These are phyloP conservation scores for Stenchaetothrips biformis DNA, from an alignment of 2,888 invertebrate genomes.

Conservation along the genomic window DNA sequence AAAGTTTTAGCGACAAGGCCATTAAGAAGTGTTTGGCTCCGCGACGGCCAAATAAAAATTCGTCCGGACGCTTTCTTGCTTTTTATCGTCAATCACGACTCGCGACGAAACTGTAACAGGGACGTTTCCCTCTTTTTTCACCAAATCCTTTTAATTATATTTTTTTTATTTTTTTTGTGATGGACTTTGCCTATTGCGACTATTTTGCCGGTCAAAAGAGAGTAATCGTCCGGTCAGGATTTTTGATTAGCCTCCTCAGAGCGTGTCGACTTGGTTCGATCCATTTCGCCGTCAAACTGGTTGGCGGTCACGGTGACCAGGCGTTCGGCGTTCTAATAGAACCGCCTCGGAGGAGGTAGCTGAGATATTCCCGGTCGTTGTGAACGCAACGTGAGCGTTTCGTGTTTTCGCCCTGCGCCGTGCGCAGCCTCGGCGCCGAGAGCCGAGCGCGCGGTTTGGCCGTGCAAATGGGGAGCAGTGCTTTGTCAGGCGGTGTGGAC, in stretches of 20 bases:
- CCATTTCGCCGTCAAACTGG: too few relatives aligned
- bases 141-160: background rate
- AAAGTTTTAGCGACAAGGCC: background rate
- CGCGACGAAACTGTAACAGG: background rate
- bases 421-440: too few relatives aligned
- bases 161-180: background rate
- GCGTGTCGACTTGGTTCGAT: too few relatives aligned
- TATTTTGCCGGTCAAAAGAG: background rate
- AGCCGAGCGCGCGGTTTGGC: too few relatives aligned
- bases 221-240: background rate
- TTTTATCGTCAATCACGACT: background rate
- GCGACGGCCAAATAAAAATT: background rate
- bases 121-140: background rate
- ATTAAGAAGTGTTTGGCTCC: background rate
- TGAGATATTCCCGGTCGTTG: too few relatives aligned
- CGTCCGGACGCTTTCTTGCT: background rate
- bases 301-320: too few relatives aligned
- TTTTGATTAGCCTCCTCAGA: background rate
- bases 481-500: too few relatives aligned
- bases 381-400: too few relatives aligned
- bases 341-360: too few relatives aligned
- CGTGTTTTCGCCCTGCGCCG: too few relatives aligned
- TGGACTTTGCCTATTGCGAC: background rate
- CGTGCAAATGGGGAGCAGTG: too few relatives aligned
- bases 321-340: too few relatives aligned